These are phyloP conservation scores for Daboia siamensis DNA, from an alignment of 2,113 vertebrate genomes.

Conservation along the genomic window DNA sequence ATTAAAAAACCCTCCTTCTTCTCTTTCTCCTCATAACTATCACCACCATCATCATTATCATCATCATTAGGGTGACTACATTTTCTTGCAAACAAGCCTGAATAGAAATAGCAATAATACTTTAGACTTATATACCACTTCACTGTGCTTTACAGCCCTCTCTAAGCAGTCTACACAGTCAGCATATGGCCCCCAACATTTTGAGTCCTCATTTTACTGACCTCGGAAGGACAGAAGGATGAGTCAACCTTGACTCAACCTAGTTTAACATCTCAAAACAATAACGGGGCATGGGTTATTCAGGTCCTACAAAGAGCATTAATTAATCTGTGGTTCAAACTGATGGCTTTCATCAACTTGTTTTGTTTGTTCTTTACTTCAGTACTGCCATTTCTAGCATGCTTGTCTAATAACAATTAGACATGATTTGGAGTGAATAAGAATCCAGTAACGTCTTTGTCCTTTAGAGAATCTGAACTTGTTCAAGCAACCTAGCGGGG, in stretches of 20 bases:
- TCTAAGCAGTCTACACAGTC: too few relatives aligned
- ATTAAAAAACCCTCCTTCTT: too few relatives aligned
- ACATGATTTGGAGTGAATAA: constrained; percentile 3
- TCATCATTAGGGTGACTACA: neutral
- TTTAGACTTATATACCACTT: too few relatives aligned
- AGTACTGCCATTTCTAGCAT: neutral
- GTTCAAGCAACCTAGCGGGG: neutral
- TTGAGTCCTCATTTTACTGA: too few relatives aligned
- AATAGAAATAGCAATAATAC: neutral
- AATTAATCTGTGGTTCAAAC: neutral
- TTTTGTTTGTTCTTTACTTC: neutral
- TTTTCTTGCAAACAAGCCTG: neutral
- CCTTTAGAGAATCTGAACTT: neutral
- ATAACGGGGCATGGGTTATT: neutral
- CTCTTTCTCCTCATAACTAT: too few relatives aligned
- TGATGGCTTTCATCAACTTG: neutral
- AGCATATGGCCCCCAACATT: too few relatives aligned
- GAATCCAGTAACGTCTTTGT: neutral
- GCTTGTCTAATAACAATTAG: neutral
- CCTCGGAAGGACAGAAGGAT: too few relatives aligned
- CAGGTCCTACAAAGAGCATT: neutral
- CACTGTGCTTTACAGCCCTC: too few relatives aligned
- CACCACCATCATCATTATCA: neutral
- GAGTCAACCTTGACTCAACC: too few relatives aligned
- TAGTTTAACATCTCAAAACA: neutral